Evolutionary conservation across 35 echinoderm and acorn worm genomes (phyloP), one percentile per base, ranked within the genome.

Genomic region (Apostichopus japonicus): DNA sequence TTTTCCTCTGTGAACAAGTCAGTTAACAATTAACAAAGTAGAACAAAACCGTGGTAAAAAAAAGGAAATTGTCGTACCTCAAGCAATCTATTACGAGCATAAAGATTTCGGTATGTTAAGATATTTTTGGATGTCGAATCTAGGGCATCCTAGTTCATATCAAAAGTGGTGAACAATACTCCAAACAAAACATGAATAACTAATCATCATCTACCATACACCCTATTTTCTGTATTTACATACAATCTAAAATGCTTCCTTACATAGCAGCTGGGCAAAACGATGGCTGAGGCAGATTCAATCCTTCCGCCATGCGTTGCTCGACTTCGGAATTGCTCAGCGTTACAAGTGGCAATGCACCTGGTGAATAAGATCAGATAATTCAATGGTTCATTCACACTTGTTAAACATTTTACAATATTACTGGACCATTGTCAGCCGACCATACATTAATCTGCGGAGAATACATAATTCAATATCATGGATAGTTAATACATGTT

Each of bases 51-150:
- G 2, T 33, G 27, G 27, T 33, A 33, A 33, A 33, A 33, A 33
- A 33, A 33, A 33, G 1, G 27, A 33, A 33, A 59, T 13, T 62
- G 19, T 57, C 70, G 86, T 61, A 8, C 86, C 86, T 16, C 59
- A 27, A 33, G 73, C 86, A 6, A 89, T 89, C 8, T 59, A 33
- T 6, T 89, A 89, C 63, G 86, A 89, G 19, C 25, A 65, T 72
- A 89, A 73, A 25, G 86, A 89, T 8, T 71, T 27, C 23, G 86
- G 86, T 27, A 14, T 62, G 21, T 62, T 89, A 23, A 89, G 86
- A 54, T 25, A 72, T 44, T 89, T 89, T 53, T 21, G 24, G 23
- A 89, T 89, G 86, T 51, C 22, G 56, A 27, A 15, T 2, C 23
- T 6, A 24, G 56, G 21, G 10, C 16, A 7, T 71, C 86, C 72